These are phyloP conservation scores for Calephelis nemesis DNA, from an alignment of 1,140 invertebrate species.

Conservation along the genomic window DNA sequence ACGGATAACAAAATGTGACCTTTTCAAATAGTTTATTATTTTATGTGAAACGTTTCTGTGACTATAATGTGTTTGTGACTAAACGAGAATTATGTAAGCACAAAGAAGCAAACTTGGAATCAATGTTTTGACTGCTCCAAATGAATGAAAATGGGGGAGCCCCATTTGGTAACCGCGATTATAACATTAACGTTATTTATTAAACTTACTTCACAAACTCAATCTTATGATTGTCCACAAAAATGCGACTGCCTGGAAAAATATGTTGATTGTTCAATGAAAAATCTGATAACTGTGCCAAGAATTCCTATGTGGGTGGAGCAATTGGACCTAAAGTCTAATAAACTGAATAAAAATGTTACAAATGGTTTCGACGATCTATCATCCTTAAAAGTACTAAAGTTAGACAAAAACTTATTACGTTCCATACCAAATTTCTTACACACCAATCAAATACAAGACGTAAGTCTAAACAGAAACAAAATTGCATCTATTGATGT, in stretches of 20 bases:
- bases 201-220: conserved; percentile 55
- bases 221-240: conserved; percentile 78
- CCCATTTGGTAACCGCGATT: conserved; percentile 61
- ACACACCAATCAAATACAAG: conserved; percentile 66
- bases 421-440: conserved; percentile 73
- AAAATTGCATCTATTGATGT: conserved; percentile 81
- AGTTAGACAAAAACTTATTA: conserved; percentile 78
- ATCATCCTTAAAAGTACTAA: conserved; percentile 70
- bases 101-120: conserved; percentile 49
- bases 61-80: conserved; percentile 31
- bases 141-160: conserved; percentile 74
- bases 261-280: conserved; percentile 81
- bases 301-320: conserved; percentile 82
- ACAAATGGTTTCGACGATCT: conserved; percentile 56
- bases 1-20: conserved; percentile 50
- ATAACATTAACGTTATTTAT: conserved; percentile 50
- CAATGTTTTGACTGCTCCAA: conserved; percentile 59
- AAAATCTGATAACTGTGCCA: conserved; percentile 80
- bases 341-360: conserved; percentile 61
- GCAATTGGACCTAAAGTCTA: conserved; percentile 80
- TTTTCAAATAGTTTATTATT: conserved; percentile 26
- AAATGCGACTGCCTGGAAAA: conserved; percentile 81
- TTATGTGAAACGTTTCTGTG: conserved; percentile 30
- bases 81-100: conserved; percentile 67
- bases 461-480: conserved; percentile 82